Conservation (phyloP, 1,140 invertebrate genomes). For the Polypedilum vanderplanki region DNA sequence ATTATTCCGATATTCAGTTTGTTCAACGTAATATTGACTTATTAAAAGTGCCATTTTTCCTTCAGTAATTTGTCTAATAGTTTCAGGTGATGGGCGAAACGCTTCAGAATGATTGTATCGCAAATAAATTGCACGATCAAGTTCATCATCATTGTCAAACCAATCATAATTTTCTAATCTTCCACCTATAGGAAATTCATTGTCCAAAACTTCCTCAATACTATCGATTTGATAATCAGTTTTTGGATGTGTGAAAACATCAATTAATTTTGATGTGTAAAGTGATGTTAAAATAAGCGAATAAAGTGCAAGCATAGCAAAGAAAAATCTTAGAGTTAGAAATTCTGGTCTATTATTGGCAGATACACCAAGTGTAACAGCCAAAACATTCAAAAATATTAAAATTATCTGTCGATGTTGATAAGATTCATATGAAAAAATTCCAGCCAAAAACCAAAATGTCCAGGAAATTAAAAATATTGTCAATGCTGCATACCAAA, state of each 20-base stretch:
- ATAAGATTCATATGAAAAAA: slow-evolving; percentile 41
- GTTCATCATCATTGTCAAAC: slow-evolving; percentile 45
- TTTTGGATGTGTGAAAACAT: slow-evolving; percentile 47
- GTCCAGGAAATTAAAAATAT: slow-evolving; percentile 43
- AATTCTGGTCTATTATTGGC: slow-evolving; percentile 45
- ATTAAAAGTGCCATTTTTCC: slow-evolving; percentile 40
- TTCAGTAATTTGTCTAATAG: slow-evolving; percentile 41
- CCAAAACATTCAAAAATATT: slow-evolving; percentile 45
- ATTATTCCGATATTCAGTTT: slow-evolving; percentile 39
- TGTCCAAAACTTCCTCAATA: slow-evolving; percentile 44
- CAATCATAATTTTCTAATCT: slow-evolving; percentile 46
- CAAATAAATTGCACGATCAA: slow-evolving; percentile 43
- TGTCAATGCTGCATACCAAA: slow-evolving; percentile 44
- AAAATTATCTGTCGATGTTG: slow-evolving; percentile 43
- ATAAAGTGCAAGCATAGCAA: slow-evolving; percentile 46
- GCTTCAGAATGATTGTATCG: slow-evolving; percentile 42
- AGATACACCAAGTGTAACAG: slow-evolving; percentile 43
- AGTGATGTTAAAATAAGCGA: slow-evolving; percentile 46
- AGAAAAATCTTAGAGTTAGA: slow-evolving; percentile 46
- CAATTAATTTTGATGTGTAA: slow-evolving; percentile 50
- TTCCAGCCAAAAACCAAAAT: slow-evolving; percentile 44
- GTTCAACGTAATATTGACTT: slow-evolving; percentile 40
- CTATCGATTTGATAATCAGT: slow-evolving; percentile 46
- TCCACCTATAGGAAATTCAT: slow-evolving; percentile 46
- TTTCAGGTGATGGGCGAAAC: slow-evolving; percentile 41